Percentiles rank a stretch among this genome's conserved stretches.
These are phyloP conservation scores for Stictocephala bisonia DNA, from an alignment of 2,888 invertebrate genomes.

Conservation along the genomic window DNA sequence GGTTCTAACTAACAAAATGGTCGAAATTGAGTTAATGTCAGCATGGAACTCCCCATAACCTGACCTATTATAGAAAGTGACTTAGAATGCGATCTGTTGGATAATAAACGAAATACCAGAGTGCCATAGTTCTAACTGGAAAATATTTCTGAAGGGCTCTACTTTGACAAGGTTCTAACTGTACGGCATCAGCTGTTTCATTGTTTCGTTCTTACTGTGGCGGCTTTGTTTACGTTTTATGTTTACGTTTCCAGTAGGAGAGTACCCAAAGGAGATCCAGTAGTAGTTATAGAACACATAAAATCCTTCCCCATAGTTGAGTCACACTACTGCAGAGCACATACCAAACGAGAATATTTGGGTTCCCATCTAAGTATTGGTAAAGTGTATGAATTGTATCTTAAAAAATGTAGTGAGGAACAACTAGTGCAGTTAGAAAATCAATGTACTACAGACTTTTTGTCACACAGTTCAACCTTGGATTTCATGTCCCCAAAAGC, in stretches of 20 bases:
- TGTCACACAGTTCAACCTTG: conserved; percentile 40
- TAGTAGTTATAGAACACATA: conserved; percentile 26
- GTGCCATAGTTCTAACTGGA: conserved; percentile 15
- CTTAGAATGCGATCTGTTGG: not conserved
- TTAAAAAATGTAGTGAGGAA: conserved; percentile 35
- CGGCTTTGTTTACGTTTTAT: too few species aligned
- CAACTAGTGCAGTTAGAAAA: conserved; percentile 6
- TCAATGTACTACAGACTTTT: conserved; percentile 33
- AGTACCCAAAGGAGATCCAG: conserved; percentile 21
- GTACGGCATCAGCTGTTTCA: too few species aligned
- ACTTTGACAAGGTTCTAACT: conserved; percentile 14
- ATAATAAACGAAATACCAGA: conserved; percentile 1
- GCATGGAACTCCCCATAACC: not conserved
- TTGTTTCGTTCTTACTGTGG: too few species aligned
- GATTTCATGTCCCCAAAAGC: conserved; percentile 17
- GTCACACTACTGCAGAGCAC: conserved; percentile 40
- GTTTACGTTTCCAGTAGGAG: too few species aligned
- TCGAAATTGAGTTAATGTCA: conserved; percentile 8
- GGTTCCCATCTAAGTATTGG: conserved; percentile 31
- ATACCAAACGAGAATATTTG: conserved; percentile 26
- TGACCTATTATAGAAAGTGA: not conserved
- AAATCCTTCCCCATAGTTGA: conserved; percentile 35
- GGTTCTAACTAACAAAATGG: conserved; percentile 31
- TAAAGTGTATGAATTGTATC: conserved; percentile 41
- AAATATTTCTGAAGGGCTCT: not conserved